These are phyloP conservation scores for Spinus pinus DNA, from an alignment of 2,797 vertebrate genomes.

Conservation along the genomic window DNA sequence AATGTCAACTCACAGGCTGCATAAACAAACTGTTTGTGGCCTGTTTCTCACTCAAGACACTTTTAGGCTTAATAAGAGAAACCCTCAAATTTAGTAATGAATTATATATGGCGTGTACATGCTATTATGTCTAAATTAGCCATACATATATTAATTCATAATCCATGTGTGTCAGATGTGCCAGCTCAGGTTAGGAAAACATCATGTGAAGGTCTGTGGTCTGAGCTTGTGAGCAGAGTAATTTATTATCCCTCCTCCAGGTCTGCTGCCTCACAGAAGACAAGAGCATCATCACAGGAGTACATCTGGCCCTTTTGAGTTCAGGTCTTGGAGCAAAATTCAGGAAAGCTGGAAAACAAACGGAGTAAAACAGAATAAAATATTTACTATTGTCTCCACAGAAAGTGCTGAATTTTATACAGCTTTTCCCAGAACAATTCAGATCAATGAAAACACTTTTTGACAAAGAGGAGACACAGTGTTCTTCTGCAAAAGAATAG, in stretches of 20 bases:
- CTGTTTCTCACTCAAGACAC: not conserved
- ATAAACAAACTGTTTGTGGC: not conserved
- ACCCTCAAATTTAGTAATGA: not conserved
- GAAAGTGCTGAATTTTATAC: not conserved
- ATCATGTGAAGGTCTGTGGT: not conserved
- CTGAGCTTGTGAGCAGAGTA: not conserved
- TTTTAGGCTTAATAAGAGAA: not conserved
- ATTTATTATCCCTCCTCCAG: not conserved
- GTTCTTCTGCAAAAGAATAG: not conserved
- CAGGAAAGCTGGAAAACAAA: not conserved
- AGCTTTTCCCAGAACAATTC: not conserved
- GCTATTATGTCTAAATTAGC: not conserved
- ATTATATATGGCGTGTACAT: not conserved
- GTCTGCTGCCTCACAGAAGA: not conserved
- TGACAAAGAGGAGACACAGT: fast-evolving
- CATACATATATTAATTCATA: not conserved
- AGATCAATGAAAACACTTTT: not conserved
- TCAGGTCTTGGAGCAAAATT: not conserved
- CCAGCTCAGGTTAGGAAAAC: not conserved
- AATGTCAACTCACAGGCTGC: not conserved
- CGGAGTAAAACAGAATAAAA: not conserved
- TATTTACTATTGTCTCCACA: not conserved
- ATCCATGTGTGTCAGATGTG: not conserved
- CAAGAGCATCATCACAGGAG: not conserved
- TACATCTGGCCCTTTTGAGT: not conserved